A percentile compares a stretch with the other conserved stretches of the same genome.
These are phyloP conservation scores for Mormyrus proboscirostris DNA, from an alignment of 2,797 vertebrate genomes.

Conservation along the genomic window DNA sequence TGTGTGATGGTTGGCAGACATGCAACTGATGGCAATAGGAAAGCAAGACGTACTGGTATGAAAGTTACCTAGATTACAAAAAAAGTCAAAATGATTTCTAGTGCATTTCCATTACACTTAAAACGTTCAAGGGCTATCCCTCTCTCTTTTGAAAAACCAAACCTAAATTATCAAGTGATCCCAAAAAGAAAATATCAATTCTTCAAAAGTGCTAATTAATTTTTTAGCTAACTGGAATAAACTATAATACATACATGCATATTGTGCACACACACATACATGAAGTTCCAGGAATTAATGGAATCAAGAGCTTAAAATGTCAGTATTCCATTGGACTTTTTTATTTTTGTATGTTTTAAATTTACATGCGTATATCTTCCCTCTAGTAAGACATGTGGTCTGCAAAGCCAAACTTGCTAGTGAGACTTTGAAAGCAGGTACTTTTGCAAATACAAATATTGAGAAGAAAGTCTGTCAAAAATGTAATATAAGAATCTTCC, in stretches of 20 bases:
- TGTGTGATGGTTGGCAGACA: constrained; percentile 60
- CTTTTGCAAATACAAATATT: neutral
- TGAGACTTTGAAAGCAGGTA: constrained; percentile 18
- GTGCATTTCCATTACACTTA: neutral
- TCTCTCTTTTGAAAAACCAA: neutral
- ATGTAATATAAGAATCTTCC: neutral
- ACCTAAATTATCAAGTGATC: neutral
- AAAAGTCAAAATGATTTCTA: neutral
- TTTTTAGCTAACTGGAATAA: neutral
- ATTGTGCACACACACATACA: neutral
- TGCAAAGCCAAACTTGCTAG: constrained; percentile 33
- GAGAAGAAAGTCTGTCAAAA: neutral
- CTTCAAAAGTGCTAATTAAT: neutral
- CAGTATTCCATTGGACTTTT: neutral
- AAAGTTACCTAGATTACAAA: constrained; percentile 35
- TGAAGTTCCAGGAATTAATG: constrained; percentile 19
- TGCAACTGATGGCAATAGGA: constrained; percentile 62
- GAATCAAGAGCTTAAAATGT: constrained; percentile 20
- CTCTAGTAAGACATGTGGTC: constrained; percentile 19
- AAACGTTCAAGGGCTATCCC: neutral
- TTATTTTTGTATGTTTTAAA: constrained; percentile 25
- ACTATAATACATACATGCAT: neutral
- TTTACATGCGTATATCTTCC: constrained; percentile 22
- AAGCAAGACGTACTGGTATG: constrained; percentile 55
- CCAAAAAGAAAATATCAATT: neutral